Percentiles rank a stretch among this genome's conserved stretches.
Conservation (phyloP, 2,888 invertebrate species). For the Bruchidius siliquastri region DNA sequence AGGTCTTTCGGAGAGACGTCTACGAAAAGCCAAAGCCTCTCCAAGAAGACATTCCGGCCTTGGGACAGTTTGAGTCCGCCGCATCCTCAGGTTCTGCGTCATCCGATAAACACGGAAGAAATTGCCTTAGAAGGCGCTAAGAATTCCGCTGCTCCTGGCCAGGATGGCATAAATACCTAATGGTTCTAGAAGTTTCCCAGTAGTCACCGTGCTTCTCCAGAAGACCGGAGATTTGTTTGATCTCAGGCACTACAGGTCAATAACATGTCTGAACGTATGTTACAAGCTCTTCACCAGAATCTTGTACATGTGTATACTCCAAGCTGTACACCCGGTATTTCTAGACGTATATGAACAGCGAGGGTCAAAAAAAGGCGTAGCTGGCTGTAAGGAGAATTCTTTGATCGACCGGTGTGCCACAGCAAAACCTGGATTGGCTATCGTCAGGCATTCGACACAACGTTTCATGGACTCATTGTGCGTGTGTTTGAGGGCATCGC, state of each 20-base stretch:
- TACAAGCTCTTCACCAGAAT: too few relatives aligned
- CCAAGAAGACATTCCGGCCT: background rate
- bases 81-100: background rate
- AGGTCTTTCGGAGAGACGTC: too few relatives aligned
- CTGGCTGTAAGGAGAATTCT: slow-evolving; percentile 3
- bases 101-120: too few relatives aligned
- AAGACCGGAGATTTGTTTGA: slow-evolving; percentile 1
- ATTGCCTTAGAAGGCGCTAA: background rate
- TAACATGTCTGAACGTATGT: too few relatives aligned
- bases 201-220: too few relatives aligned
- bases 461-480: slow-evolving; percentile 1
- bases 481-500: background rate
- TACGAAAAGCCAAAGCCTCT: too few relatives aligned
- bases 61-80: background rate
- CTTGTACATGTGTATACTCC: too few relatives aligned
- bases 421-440: slow-evolving; percentile 2
- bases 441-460: slow-evolving; percentile 3
- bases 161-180: background rate
- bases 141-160: too few relatives aligned
- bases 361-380: too few relatives aligned
- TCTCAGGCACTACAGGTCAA: background rate
- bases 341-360: background rate
- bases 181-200: background rate
- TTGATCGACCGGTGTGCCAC: background rate
- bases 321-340: slow-evolving; percentile 1